phyloP scores from a whole-genome alignment of 1,140 invertebrate genomes.

The Pseudoatta argentina region DNA sequence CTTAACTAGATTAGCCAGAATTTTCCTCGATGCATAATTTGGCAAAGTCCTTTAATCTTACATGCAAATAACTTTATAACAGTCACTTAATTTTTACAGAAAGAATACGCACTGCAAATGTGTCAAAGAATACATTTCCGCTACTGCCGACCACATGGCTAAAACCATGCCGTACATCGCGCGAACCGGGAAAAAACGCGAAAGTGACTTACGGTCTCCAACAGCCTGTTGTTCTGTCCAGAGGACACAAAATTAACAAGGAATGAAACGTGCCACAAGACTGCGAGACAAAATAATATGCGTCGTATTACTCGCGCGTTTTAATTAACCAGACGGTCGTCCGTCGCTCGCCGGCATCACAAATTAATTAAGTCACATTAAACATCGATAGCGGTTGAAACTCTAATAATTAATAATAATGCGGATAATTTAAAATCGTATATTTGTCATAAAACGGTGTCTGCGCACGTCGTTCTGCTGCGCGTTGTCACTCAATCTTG shows the following conservation, averaged over 20 bases:
- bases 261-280: slow-evolving; percentile 16
- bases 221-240: slow-evolving; percentile 36
- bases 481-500: background rate
- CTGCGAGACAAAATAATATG: slow-evolving; percentile 40
- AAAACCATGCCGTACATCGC: background rate
- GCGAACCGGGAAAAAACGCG: background rate
- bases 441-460: slow-evolving; percentile 17
- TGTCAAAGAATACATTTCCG: slow-evolving; percentile 26
- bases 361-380: slow-evolving; percentile 40
- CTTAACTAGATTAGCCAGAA: background rate
- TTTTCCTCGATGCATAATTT: slow-evolving; percentile 3
- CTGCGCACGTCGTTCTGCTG: background rate
- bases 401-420: background rate
- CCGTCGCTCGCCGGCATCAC: slow-evolving; percentile 12
- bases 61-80: background rate
- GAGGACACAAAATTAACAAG: slow-evolving; percentile 45
- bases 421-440: slow-evolving; percentile 21
- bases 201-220: slow-evolving; percentile 41
- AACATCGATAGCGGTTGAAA: slow-evolving; percentile 47
- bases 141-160: too few species aligned
- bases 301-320: slow-evolving; percentile 43
- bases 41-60: background rate
- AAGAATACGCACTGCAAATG: background rate
- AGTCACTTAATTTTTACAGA: background rate
- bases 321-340: slow-evolving; percentile 41